Percentiles rank a stretch among this genome's conserved stretches.
phyloP scores from a whole-genome alignment of 2,797 vertebrate genomes.

The Siniperca obscura region DNA sequence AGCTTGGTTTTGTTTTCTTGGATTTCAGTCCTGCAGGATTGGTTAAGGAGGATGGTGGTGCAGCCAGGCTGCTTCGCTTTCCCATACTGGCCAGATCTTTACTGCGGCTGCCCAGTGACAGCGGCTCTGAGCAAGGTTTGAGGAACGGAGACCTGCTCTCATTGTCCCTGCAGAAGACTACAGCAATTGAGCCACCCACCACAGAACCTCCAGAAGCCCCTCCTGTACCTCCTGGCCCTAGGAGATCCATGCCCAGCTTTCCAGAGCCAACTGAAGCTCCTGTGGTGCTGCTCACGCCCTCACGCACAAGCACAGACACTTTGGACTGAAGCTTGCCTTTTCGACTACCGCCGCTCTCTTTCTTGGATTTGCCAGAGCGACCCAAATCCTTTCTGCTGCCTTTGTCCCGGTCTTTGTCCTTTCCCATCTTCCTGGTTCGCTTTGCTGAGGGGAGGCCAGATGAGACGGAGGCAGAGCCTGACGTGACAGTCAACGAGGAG shows the following conservation, averaged over 20 bases:
- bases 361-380: slow-evolving; percentile 82
- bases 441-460: slow-evolving; percentile 71
- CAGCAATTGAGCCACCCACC: slow-evolving; percentile 91
- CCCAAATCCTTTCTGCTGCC: slow-evolving; percentile 77
- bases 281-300: slow-evolving; percentile 94
- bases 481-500: slow-evolving; percentile 72
- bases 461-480: slow-evolving; percentile 63
- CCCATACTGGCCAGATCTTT: slow-evolving; percentile 77
- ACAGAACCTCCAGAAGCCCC: slow-evolving; percentile 78
- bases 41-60: slow-evolving; percentile 67
- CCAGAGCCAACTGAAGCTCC: slow-evolving; percentile 78
- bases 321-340: slow-evolving; percentile 96
- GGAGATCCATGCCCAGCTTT: slow-evolving; percentile 83
- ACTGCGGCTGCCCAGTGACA: slow-evolving; percentile 73
- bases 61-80: slow-evolving; percentile 77
- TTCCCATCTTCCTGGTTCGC: slow-evolving; percentile 75
- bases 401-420: slow-evolving; percentile 85
- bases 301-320: slow-evolving; percentile 92
- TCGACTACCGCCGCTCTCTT: slow-evolving; percentile 71
- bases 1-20: slow-evolving; percentile 85
- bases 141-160: slow-evolving; percentile 95
- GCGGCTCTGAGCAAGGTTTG: slow-evolving; percentile 88
- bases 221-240: slow-evolving; percentile 75
- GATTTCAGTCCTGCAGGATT: slow-evolving; percentile 72
- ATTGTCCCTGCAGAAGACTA: slow-evolving; percentile 93